Evolutionary conservation across 2,797 vertebrate species (phyloP).

Genomic region (Manis javanica): DNA sequence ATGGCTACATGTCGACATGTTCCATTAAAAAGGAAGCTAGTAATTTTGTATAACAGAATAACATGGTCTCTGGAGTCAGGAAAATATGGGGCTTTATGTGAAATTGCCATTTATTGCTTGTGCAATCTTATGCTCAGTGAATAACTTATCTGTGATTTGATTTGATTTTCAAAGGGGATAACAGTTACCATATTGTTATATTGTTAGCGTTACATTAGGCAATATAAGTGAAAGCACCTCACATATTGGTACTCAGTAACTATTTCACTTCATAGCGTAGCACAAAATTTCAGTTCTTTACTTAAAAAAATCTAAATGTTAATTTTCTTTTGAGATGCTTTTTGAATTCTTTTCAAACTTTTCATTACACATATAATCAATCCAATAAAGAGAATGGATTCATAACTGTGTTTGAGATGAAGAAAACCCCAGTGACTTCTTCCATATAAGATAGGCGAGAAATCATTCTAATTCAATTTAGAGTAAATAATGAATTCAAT

Average conservation of each 20-base stretch:
- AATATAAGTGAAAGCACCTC: neutral
- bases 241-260: neutral
- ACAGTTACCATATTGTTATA: neutral
- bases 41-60: neutral
- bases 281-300: neutral
- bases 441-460: neutral
- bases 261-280: neutral
- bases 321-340: slow-evolving; percentile 37
- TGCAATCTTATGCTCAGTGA: neutral
- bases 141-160: neutral
- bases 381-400: slow-evolving; percentile 51
- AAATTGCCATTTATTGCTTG: neutral
- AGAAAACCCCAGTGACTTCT: slow-evolving; percentile 56
- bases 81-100: neutral
- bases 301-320: neutral
- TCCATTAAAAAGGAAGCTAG: neutral
- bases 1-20: neutral
- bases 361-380: slow-evolving; percentile 32
- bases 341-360: slow-evolving; percentile 48
- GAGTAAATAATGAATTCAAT: slow-evolving; percentile 24
- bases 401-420: slow-evolving; percentile 32
- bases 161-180: neutral
- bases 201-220: neutral
- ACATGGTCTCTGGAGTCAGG: neutral
- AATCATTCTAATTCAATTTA: slow-evolving; percentile 44